Evolutionary conservation across 2,113 vertebrate species (phyloP).

Genomic region (Ageneiosus marmoratus): DNA sequence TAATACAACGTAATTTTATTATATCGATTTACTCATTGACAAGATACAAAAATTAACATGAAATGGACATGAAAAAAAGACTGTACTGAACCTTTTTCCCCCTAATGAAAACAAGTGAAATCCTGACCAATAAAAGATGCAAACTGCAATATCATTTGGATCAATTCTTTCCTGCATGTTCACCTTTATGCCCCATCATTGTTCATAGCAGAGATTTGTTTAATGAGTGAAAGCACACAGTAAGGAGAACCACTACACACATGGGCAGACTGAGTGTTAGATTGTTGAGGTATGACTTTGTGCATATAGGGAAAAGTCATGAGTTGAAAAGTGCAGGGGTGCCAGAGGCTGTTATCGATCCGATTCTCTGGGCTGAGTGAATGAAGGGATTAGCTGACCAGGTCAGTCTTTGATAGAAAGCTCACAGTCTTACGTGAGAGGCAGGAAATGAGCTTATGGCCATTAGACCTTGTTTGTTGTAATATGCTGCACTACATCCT

Average conservation of each 20-base stretch:
- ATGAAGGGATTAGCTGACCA: not conserved
- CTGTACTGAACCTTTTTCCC: not conserved
- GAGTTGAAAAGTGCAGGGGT: not conserved
- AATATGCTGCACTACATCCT: constrained; percentile 34
- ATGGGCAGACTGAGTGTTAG: not conserved
- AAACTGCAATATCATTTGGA: not conserved
- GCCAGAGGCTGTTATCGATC: not conserved
- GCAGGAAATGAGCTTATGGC: constrained; percentile 18
- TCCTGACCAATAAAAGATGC: not conserved
- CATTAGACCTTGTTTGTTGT: not conserved
- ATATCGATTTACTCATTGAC: not conserved
- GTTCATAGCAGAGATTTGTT: not conserved
- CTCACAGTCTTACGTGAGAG: not conserved
- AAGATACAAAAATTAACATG: not conserved
- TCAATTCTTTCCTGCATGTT: not conserved
- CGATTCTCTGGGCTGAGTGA: not conserved
- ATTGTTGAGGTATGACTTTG: not conserved
- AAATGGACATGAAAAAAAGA: not conserved
- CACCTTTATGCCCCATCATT: not conserved
- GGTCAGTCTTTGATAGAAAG: not conserved
- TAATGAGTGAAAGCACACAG: not conserved
- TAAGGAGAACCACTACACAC: not conserved
- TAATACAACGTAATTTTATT: not conserved
- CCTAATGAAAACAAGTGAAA: not conserved
- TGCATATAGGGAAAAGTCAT: not conserved